These are phyloP conservation scores for Scyliorhinus canicula DNA, from an alignment of 2,797 vertebrate genomes.

Conservation along the genomic window DNA sequence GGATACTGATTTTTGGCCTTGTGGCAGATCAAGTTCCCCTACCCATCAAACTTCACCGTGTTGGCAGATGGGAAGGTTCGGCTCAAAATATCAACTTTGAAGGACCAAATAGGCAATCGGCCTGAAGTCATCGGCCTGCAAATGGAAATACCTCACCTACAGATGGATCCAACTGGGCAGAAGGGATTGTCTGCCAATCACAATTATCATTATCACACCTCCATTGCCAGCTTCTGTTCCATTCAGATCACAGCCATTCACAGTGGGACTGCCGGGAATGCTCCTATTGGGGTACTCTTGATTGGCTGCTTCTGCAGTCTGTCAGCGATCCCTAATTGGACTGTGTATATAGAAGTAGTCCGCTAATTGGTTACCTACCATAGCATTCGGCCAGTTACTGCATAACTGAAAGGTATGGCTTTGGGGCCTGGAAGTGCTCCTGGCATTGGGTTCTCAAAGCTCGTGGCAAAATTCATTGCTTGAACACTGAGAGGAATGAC, in stretches of 20 bases:
- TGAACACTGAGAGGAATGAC: not conserved
- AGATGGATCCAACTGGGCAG: no score
- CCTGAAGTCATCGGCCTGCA: no score
- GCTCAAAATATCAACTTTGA: no score
- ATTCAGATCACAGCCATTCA: not conserved
- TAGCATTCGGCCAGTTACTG: not conserved
- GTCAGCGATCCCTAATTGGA: not conserved
- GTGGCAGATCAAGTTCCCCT: no score
- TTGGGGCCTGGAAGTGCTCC: not conserved
- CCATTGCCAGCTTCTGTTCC: not conserved
- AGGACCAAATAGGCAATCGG: no score
- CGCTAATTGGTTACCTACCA: not conserved
- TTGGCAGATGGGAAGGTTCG: no score
- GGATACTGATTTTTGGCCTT: no score
- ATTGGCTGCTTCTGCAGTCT: no score
- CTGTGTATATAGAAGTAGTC: no score
- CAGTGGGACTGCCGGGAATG: not conserved
- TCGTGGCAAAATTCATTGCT: not conserved
- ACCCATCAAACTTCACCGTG: no score
- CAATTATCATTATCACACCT: not conserved
- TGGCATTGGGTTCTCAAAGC: not conserved
- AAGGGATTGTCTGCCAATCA: not conserved
- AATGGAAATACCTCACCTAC: no score
- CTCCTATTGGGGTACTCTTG: no score
- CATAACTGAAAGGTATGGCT: not conserved